Evolutionary conservation across 2,797 vertebrate genomes (phyloP), one percentile per base, ranked within the genome.

Genomic region (Orientallactaga sibirica): DNA sequence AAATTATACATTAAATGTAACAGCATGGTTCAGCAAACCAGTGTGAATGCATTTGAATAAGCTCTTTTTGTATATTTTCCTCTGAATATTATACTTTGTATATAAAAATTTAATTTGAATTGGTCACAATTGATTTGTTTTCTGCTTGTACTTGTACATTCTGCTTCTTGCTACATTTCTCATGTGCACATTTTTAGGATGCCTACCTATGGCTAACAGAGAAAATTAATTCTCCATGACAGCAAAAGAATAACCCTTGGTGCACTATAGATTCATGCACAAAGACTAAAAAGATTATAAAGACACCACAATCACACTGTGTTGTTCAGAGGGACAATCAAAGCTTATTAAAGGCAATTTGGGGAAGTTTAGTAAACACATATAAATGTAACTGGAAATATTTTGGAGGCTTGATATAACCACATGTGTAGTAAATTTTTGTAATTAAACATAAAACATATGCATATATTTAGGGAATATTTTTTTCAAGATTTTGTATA

Each of bases 91-190:
- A 76, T 41, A 90, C 58, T 91, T 41, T 84, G 1, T 70, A 0
- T 3, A 37, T 43, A 78, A 94, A 73, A 87, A 73, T 67, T 77
- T 77, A 78, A 90, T 79, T 82, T 81, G 55, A 95, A 37, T 62
- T 83, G 33, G 22, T 90, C 62, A 85, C n/a, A 79, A 82, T 29
- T 90, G n/a, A 68, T 92, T 95, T 78, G 16, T 91, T 88, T 93
- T 10, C 3, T 68, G 48, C 75, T 86, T 73, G 83, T 15, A 4
- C 12, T 93, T 86, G 14, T 67, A 71, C 25, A 68, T 94, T 71
- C 78, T 86, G 2, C 52, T 89, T 55, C 43, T 92, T 85, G 6
- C 4, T 91, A 10, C 43, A 86, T 78, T 91, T 91, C 8, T 87
- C 78, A 37, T 9, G 15, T 87, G 22, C 12, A 74, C 9, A 73